Evolutionary conservation across 2,888 invertebrate species (phyloP).

Genomic region (Dinocampus coccinellae): DNA sequence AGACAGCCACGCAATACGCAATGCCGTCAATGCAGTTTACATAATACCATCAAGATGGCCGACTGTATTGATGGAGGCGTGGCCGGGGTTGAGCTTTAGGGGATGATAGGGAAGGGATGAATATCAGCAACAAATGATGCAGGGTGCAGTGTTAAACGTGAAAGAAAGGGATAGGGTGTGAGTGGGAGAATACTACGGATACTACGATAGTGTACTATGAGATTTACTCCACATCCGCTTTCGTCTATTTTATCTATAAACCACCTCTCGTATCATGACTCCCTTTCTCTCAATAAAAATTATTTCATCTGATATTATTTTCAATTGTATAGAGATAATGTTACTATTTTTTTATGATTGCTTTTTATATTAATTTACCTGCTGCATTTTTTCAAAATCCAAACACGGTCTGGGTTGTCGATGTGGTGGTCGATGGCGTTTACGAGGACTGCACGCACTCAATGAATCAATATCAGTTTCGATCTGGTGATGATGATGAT

Average conservation of each 20-base stretch:
- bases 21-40: too few species aligned
- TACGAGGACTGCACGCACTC: constrained; percentile 75
- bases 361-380: constrained; percentile 77
- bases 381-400: constrained; percentile 97
- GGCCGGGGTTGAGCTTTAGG: constrained; percentile 28
- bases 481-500: constrained; percentile 64
- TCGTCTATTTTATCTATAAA: constrained; percentile 18
- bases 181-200: constrained; percentile 55
- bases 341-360: neutral
- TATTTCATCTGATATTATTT: too few species aligned
- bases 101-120: constrained; percentile 20
- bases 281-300: too few species aligned
- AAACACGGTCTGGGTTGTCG: constrained; percentile 86
- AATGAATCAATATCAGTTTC: constrained; percentile 68
- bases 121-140: neutral
- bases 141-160: neutral
- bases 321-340: too few species aligned
- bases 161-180: neutral
- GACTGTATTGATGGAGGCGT: constrained; percentile 44
- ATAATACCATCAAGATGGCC: neutral
- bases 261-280: too few species aligned
- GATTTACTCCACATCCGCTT: constrained; percentile 57
- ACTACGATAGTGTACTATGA: constrained; percentile 63
- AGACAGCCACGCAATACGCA: too few species aligned
- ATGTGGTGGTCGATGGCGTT: constrained; percentile 70